Percentiles rank a stretch among this genome's conserved stretches.
These are phyloP conservation scores for Melanotaenia duboulayi DNA, from an alignment of 2,113 vertebrate species.

Conservation along the genomic window DNA sequence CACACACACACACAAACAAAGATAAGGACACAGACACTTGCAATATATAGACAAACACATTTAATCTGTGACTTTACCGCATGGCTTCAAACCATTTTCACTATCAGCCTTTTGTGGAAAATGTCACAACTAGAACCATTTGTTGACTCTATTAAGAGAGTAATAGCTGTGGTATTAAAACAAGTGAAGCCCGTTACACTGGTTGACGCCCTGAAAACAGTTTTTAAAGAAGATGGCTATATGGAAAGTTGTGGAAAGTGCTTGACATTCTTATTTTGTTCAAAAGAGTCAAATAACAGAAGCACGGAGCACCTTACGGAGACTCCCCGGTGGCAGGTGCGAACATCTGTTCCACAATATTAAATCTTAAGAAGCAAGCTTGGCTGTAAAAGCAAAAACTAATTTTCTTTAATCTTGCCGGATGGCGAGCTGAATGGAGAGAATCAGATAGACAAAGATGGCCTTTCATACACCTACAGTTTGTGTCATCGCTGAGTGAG, in stretches of 20 bases:
- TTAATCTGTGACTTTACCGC: not conserved
- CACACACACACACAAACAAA: conserved; percentile 12
- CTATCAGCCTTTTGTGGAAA: not conserved
- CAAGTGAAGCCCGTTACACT: not conserved
- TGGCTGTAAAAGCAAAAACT: not conserved
- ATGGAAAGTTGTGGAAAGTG: not conserved
- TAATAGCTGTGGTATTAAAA: not conserved
- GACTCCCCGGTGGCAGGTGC: not conserved
- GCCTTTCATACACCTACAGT: not conserved
- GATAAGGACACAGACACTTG: not conserved
- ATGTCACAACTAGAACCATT: not conserved
- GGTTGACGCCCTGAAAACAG: not conserved
- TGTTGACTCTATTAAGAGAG: not conserved
- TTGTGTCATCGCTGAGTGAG: conserved; percentile 10
- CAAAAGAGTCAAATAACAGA: conserved; percentile 8
- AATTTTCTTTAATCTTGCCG: not conserved
- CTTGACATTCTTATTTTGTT: not conserved
- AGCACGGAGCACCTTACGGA: not conserved
- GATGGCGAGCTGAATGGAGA: not conserved
- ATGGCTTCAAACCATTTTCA: not conserved
- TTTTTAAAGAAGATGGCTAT: too few relatives aligned
- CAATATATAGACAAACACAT: not conserved
- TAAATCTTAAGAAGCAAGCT: conserved; percentile 13
- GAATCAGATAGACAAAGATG: not conserved
- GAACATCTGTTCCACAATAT: conserved; percentile 40